A percentile compares a stretch with the other conserved stretches of the same genome.
These are phyloP conservation scores for Troides oblongomaculatus DNA, from an alignment of 2,888 invertebrate species.

Conservation along the genomic window DNA sequence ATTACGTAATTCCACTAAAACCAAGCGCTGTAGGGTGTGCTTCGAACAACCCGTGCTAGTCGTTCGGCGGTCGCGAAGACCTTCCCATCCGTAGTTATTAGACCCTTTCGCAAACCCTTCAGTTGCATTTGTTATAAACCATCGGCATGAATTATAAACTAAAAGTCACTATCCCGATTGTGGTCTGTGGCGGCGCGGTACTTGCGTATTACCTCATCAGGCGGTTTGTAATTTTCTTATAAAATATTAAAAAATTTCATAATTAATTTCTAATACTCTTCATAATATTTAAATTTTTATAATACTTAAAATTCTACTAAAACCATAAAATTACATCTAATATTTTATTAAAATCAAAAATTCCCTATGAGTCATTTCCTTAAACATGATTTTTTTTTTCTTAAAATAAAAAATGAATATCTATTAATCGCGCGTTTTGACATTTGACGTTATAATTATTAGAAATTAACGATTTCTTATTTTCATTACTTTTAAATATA, in stretches of 20 bases:
- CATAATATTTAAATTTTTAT: neutral
- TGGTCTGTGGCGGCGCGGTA: slow-evolving; percentile 77
- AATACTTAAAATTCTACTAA: neutral
- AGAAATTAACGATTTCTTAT: slow-evolving; percentile 29
- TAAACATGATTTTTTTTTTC: slow-evolving; percentile 8
- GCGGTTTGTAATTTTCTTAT: slow-evolving; percentile 65
- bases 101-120: slow-evolving; percentile 39
- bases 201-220: slow-evolving; percentile 77
- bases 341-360: neutral
- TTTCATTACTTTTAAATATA: slow-evolving; percentile 1
- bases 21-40: slow-evolving; percentile 73
- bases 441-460: slow-evolving; percentile 52
- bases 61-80: slow-evolving; percentile 56
- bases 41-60: slow-evolving; percentile 56
- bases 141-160: slow-evolving; percentile 73
- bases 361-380: neutral
- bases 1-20: slow-evolving; percentile 76
- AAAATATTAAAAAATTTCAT: slow-evolving; percentile 11
- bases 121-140: slow-evolving; percentile 48
- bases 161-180: slow-evolving; percentile 73
- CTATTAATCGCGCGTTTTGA: slow-evolving; percentile 21
- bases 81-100: slow-evolving; percentile 46
- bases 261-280: neutral
- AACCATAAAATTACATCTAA: neutral
- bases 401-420: slow-evolving; percentile 11